Percentiles rank a stretch among this genome's conserved stretches.
These are phyloP conservation scores for Anarsia innoxiella DNA, from an alignment of 2,888 invertebrate species.

Conservation along the genomic window DNA sequence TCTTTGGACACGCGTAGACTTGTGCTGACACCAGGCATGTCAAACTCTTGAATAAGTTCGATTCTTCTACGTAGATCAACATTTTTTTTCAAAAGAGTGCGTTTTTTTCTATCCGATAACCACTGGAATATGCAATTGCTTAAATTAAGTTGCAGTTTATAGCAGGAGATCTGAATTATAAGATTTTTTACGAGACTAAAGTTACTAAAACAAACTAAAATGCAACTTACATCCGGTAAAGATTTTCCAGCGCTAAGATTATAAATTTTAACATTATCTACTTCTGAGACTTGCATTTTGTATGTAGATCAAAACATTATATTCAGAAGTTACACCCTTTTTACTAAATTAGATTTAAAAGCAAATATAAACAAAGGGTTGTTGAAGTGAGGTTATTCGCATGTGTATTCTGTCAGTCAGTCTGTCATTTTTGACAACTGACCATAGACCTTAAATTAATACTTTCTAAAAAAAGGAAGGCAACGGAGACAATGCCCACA, in stretches of 20 bases:
- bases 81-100: slow-evolving; percentile 89
- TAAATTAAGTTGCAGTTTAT: too few species aligned
- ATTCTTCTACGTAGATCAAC: slow-evolving; percentile 92
- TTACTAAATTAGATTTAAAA: too few species aligned
- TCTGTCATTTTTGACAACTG: too few species aligned
- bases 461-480: too few species aligned
- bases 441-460: too few species aligned
- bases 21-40: slow-evolving; percentile 97
- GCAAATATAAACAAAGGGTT: too few species aligned
- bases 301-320: too few species aligned
- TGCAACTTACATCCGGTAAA: slow-evolving; percentile 91
- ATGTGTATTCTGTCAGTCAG: too few species aligned
- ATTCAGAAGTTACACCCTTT: too few species aligned
- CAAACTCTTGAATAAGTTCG: slow-evolving; percentile 98
- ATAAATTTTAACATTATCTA: slow-evolving; percentile 98
- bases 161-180: slow-evolving; percentile 3
- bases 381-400: too few species aligned
- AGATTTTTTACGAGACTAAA: slow-evolving; percentile 1
- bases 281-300: slow-evolving; percentile 93
- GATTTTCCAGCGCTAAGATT: slow-evolving; percentile 98
- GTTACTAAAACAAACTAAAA: slow-evolving; percentile 8
- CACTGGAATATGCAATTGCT: slow-evolving; percentile 77
- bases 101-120: slow-evolving; percentile 88
- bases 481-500: too few species aligned
- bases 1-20: slow-evolving; percentile 90